Evolutionary conservation across 1,140 invertebrate species (phyloP).

Genomic region (Sogatella furcifera): DNA sequence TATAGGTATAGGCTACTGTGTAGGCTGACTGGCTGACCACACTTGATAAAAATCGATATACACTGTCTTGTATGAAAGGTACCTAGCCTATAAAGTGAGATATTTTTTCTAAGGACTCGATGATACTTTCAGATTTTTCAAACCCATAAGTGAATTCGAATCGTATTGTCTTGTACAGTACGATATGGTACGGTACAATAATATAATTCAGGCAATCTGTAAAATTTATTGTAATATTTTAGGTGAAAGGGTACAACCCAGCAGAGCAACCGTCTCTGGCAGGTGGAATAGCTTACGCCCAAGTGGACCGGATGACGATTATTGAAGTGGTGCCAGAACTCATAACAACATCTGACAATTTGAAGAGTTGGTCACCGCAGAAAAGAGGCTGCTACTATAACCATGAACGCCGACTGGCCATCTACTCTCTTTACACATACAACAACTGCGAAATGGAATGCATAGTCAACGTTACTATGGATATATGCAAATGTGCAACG

Average conservation of each 20-base stretch:
- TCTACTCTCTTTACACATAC: constrained; percentile 39
- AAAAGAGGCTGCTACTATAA: constrained; percentile 42
- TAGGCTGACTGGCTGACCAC: too few species aligned
- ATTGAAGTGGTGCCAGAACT: constrained; percentile 9
- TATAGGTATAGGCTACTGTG: too few species aligned
- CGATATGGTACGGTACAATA: too few species aligned
- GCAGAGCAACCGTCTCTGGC: constrained; percentile 7
- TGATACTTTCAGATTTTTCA: too few species aligned
- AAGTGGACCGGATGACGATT: background rate
- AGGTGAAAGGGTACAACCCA: constrained; percentile 18
- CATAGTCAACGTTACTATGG: constrained; percentile 21
- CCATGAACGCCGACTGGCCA: constrained; percentile 45
- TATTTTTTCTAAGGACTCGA: too few species aligned
- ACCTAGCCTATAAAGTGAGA: too few species aligned
- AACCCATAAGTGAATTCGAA: too few species aligned
- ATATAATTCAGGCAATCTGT: too few species aligned
- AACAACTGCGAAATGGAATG: constrained; percentile 33
- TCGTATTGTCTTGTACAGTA: too few species aligned
- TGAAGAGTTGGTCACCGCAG: constrained; percentile 12
- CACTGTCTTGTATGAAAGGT: too few species aligned
- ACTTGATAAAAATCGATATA: too few species aligned
- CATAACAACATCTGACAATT: background rate
- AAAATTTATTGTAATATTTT: too few species aligned
- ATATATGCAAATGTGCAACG: background rate
- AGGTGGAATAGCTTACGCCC: constrained; percentile 1